A percentile compares a stretch with the other conserved stretches of the same genome.
Evolutionary conservation across 2,113 vertebrate genomes (phyloP).

Genomic region (Tympanuchus pallidicinctus): DNA sequence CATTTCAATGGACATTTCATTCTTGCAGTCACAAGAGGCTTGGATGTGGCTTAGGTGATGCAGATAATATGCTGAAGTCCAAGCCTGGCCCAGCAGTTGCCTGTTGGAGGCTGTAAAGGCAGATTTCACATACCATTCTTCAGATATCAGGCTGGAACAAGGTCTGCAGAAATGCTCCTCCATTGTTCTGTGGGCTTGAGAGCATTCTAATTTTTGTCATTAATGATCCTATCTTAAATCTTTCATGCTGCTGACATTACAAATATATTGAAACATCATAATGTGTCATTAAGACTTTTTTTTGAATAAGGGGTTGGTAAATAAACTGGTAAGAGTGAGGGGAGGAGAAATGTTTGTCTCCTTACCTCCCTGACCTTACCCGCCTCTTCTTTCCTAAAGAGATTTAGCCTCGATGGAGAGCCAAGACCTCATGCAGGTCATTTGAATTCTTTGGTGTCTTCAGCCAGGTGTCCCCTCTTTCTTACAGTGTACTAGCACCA

Average conservation of each 20-base stretch:
- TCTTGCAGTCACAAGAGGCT: neutral
- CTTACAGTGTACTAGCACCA: too few relatives aligned
- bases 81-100: neutral
- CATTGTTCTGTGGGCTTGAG: neutral
- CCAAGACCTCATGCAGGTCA: neutral
- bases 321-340: neutral
- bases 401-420: neutral
- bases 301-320: neutral
- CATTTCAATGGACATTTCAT: neutral
- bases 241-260: neutral
- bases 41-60: neutral
- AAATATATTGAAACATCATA: neutral
- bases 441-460: neutral
- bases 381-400: neutral
- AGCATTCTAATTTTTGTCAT: neutral
- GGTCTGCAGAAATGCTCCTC: neutral
- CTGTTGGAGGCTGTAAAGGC: fast-evolving
- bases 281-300: neutral
- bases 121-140: neutral
- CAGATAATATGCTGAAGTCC: neutral
- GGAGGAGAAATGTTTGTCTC: neutral
- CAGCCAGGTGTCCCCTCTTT: too few relatives aligned
- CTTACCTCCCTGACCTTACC: neutral
- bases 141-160: neutral
- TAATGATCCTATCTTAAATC: neutral